A percentile compares a stretch with the other conserved stretches of the same genome.
phyloP scores from a whole-genome alignment of 2,113 vertebrate genomes.

The Nerophis ophidion region DNA sequence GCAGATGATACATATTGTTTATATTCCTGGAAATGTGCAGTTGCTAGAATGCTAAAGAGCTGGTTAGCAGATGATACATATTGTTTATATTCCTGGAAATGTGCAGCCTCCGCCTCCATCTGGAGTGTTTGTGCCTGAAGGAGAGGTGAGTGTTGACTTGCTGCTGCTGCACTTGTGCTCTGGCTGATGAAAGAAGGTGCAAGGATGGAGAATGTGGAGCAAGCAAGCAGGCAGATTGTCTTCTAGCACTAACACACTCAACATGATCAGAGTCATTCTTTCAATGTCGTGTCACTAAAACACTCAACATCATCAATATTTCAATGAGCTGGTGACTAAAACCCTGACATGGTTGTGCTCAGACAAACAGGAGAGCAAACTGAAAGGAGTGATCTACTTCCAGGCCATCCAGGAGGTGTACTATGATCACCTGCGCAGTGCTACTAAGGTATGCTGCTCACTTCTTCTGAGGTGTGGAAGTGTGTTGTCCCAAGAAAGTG shows the following conservation, averaged over 20 bases:
- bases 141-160: slow-evolving; percentile 62
- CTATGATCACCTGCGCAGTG: slow-evolving; percentile 93
- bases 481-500: too few species aligned
- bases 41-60: slow-evolving; percentile 64
- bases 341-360: slow-evolving; percentile 9
- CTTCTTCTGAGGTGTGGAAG: not conserved
- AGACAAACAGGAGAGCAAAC: slow-evolving; percentile 95
- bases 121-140: slow-evolving; percentile 69
- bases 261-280: slow-evolving; percentile 34
- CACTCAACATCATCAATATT: too few species aligned
- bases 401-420: slow-evolving; percentile 98
- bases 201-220: slow-evolving; percentile 58
- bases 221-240: slow-evolving; percentile 64
- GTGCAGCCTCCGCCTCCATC: not conserved
- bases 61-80: slow-evolving; percentile 61
- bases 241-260: slow-evolving; percentile 46
- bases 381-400: slow-evolving; percentile 98
- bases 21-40: slow-evolving; percentile 27
- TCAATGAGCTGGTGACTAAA: too few species aligned
- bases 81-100: slow-evolving; percentile 61
- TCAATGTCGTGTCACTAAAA: too few species aligned
- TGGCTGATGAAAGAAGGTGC: slow-evolving; percentile 77
- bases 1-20: too few species aligned
- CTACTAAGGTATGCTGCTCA: slow-evolving; percentile 79
- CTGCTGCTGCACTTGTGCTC: slow-evolving; percentile 69